Percentiles rank a stretch among this genome's conserved stretches.
These are phyloP conservation scores for Halcyon chelicuti DNA, from an alignment of 2,797 vertebrate species.

Conservation along the genomic window DNA sequence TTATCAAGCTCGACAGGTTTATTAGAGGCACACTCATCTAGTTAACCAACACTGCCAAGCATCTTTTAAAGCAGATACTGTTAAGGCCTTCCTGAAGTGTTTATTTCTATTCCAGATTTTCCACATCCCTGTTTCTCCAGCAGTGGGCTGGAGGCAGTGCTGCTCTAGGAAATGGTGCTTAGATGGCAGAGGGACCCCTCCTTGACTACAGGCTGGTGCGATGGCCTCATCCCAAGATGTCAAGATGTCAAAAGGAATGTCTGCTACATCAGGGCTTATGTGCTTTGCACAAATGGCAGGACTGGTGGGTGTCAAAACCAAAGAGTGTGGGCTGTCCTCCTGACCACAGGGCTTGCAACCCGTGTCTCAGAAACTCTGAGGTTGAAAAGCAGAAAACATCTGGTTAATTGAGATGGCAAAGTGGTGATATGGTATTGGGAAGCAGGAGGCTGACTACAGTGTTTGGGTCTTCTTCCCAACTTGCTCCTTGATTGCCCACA, in stretches of 20 bases:
- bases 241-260: accelerated
- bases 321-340: neutral
- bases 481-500: neutral
- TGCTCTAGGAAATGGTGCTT: neutral
- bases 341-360: neutral
- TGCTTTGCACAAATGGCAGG: neutral
- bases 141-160: neutral
- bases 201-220: accelerated
- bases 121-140: neutral
- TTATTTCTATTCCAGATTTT: neutral
- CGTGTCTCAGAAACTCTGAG: neutral
- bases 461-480: neutral
- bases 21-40: neutral
- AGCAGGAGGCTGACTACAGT: neutral
- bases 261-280: accelerated
- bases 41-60: neutral
- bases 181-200: neutral
- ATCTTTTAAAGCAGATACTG: neutral
- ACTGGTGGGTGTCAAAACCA: neutral
- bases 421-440: neutral
- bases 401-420: neutral
- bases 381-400: neutral
- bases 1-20: neutral
- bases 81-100: neutral
- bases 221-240: accelerated